Base-by-base conservation (phyloP, 2,888 invertebrate genomes). In the Mystacides longicornis region DNA sequence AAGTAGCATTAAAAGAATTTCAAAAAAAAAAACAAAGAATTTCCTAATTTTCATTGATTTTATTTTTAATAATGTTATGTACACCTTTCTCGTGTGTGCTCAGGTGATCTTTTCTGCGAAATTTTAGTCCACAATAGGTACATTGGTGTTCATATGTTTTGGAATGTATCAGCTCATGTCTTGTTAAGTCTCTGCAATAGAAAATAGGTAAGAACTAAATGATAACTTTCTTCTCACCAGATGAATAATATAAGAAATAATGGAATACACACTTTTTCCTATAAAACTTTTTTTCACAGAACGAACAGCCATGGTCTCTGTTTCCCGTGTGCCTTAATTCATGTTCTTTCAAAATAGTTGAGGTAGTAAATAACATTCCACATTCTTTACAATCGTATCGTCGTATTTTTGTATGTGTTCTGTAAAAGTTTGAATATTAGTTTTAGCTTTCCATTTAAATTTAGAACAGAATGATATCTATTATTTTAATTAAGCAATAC, bases 401-500 rank as follows among this genome's bases (percentile, higher is more conserved):
- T 62, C 74, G 74, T 57, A 71, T 70, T 52, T 73, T 74, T 1
- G 71, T 73, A 62, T 77, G 76, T 53, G 73, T 72, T n/a, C 74
- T 74, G 66, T 0, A 55, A 52, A n/a, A n/a, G n/a, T n/a, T n/a
- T n/a, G n/a, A n/a, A n/a, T n/a, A n/a, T n/a, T n/a, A n/a, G n/a
- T n/a, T n/a, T n/a, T n/a, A n/a, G n/a, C n/a, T n/a, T n/a, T n/a
- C n/a, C n/a, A n/a, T n/a, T n/a, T n/a, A n/a, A n/a, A n/a, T n/a
- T n/a, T n/a, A n/a, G n/a, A n/a, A n/a, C n/a, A n/a, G n/a, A n/a
- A n/a, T n/a, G n/a, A n/a, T n/a, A n/a, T n/a, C n/a, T n/a, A n/a
- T n/a, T n/a, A n/a, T n/a, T n/a, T n/a, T n/a, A n/a, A n/a, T n/a
- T n/a, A n/a, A n/a, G n/a, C n/a, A n/a, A n/a, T n/a, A n/a, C n/a